Evolutionary conservation across 2,113 vertebrate species (phyloP), one percentile per base, ranked within the genome.

Genomic region (Microcebus griseorufus): DNA sequence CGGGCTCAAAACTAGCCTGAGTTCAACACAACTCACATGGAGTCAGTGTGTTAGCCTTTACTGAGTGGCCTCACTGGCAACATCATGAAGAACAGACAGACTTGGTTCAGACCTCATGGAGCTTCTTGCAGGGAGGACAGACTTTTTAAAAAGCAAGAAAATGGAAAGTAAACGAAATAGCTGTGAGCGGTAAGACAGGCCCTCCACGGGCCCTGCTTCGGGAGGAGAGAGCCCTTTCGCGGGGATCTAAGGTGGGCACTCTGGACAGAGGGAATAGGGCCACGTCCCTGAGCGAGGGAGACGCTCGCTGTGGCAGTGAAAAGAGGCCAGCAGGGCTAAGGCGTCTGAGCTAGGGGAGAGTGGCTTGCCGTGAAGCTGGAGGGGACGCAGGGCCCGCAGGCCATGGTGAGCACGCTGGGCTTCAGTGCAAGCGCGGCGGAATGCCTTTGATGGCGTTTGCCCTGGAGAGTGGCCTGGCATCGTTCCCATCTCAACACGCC

Each of bases 371-470:
- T 11, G 53, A 58, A 58, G 75, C 23, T 55, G 76, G 62, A 58
- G 22, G 87, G 81, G 90, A 69, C 0, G 17, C 29, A 51, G 65
- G 16, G 9, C 4, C 69, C 55, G 12, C 12, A 29, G 55, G 13
- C 25, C 0, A 4, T 11, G 13, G 6, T 13, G 18, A 79, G 55
- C 62, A 14, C 0, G 0, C 20, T 62, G 4, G 23, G 27, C n/a
- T 37, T 82, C 11, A 32, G 0, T 53, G 13, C 22, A 55, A 53
- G 20, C 51, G 17, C 37, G 16, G 20, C 10, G 5, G 32, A 23
- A 51, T 34, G 53, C 2, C 27, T 22, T 45, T 65, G 65, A 32
- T 23, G n/a, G 37, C 17, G 39, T 51, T 60, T 13, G 76, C 64
- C 32, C 29, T 29, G 16, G 17, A 81, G 58, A 64, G 73, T 18